These are phyloP conservation scores for Limonius californicus DNA, from an alignment of 1,140 invertebrate genomes.

Conservation along the genomic window DNA sequence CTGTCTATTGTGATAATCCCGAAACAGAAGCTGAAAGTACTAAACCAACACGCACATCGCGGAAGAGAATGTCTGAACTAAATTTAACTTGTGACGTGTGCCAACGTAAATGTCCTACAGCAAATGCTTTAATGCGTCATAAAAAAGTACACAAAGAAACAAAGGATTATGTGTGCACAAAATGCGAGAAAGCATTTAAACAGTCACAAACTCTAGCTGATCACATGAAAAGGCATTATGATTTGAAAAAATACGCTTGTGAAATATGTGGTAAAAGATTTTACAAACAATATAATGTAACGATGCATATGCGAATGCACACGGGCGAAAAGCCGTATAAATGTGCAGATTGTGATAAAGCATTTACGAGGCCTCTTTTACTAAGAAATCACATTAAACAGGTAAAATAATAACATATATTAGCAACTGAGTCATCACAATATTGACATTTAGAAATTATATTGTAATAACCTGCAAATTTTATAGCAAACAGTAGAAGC, in stretches of 20 bases:
- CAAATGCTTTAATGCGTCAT: slow-evolving; percentile 17
- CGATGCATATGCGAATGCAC: slow-evolving; percentile 20
- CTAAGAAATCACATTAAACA: slow-evolving; percentile 20
- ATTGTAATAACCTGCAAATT: too few species aligned
- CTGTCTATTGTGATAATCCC: too few species aligned
- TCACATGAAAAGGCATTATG: slow-evolving; percentile 19
- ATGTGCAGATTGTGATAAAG: slow-evolving; percentile 16
- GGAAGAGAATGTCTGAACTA: too few species aligned
- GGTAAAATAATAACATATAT: too few species aligned
- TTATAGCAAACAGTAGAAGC: too few species aligned
- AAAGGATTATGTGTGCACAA: slow-evolving; percentile 17
- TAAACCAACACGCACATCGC: too few species aligned
- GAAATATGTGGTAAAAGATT: slow-evolving; percentile 23
- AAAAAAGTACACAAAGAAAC: slow-evolving; percentile 3
- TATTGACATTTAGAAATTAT: too few species aligned
- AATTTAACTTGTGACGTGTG: slow-evolving; percentile 7
- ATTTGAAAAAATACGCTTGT: slow-evolving; percentile 16
- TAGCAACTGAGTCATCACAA: too few species aligned
- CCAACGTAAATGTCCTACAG: background rate
- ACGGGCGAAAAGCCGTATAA: slow-evolving; percentile 20
- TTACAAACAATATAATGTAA: slow-evolving; percentile 17
- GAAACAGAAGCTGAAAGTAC: too few species aligned
- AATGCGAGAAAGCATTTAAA: slow-evolving; percentile 20
- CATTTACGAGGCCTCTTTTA: slow-evolving; percentile 16
- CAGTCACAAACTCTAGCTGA: slow-evolving; percentile 15